Evolutionary conservation across 2,113 vertebrate species (phyloP), one percentile per base, ranked within the genome.

Genomic region (Oostethus manadensis): DNA sequence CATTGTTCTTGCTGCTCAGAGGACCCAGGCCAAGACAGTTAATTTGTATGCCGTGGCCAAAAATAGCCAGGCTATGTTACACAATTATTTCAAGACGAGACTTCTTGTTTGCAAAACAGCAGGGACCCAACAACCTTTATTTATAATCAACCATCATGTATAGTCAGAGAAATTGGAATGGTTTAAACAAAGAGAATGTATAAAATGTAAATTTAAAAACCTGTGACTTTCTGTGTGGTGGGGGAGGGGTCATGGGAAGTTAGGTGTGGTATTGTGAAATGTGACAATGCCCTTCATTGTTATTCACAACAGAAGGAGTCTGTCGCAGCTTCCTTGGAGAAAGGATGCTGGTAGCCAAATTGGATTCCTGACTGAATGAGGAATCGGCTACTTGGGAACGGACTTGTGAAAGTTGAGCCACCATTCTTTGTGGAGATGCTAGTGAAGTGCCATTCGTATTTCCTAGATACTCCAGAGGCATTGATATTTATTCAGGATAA

Each of bases 331-430:
- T 77, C 71, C 60, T 74, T 42, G 44, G 63, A 79, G 62, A 59
- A 74, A 74, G 70, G 79, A 71, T 74, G 70, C 64, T 51, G 58
- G 69, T 55, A 65, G 87, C 88, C 90, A 91, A 93, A 93, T 92
- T 93, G 90, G 90, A 94, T 95, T 94, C 93, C 88, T 91, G 84
- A 86, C 79, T 92, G 92, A 94, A 93, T 91, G 83, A 92, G 88
- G 86, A 92, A 90, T 94, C 88, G 88, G 90, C 89, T 92, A 88
- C 90, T 92, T 83, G 84, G 83, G 89, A 92, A 92, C 80, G 87
- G 87, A 89, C 82, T 86, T 76, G 89, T 90, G 91, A 92, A 76
- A 90, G 90, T 84, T 13, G 89, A 89, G 87, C 83, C 79, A 83
- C 86, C 83, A 75, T 87, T 79, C 89, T 89, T 92, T 93, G 91